Evolutionary conservation across 1,140 invertebrate species (phyloP).

Genomic region (Bombus huntii): DNA sequence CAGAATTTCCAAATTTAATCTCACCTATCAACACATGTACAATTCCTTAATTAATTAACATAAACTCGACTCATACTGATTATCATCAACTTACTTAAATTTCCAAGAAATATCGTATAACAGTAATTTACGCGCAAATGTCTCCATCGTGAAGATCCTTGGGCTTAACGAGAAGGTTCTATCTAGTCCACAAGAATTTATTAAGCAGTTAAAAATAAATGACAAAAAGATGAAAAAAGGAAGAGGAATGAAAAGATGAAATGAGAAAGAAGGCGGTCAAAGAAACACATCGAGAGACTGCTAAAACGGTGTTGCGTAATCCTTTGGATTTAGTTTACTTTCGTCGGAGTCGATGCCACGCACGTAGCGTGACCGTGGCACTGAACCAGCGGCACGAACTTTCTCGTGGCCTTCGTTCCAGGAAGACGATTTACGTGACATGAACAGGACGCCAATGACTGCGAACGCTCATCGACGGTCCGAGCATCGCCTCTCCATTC

Average conservation of each 20-base stretch:
- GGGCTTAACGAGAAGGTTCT: fast-evolving
- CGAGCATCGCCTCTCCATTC: conserved; percentile 27
- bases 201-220: not conserved
- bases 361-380: conserved; percentile 80
- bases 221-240: not conserved
- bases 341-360: conserved; percentile 77
- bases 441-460: conserved; percentile 69
- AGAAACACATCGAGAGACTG: conserved; percentile 72
- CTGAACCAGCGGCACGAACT: conserved; percentile 78
- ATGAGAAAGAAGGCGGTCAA: conserved; percentile 39
- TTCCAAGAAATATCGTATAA: not conserved
- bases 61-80: not conserved
- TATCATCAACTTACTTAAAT: not conserved
- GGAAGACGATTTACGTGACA: conserved; percentile 67
- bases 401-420: conserved; percentile 76
- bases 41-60: not conserved
- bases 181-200: not conserved
- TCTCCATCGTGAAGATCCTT: not conserved
- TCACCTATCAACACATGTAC: too few relatives aligned
- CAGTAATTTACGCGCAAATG: not conserved
- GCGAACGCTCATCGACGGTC: conserved; percentile 56
- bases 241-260: not conserved
- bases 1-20: not conserved
- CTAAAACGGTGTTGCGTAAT: conserved; percentile 78
- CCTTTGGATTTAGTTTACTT: conserved; percentile 80